Conservation (phyloP, 2,797 vertebrate genomes). For the Pelodytes ibericus region DNA sequence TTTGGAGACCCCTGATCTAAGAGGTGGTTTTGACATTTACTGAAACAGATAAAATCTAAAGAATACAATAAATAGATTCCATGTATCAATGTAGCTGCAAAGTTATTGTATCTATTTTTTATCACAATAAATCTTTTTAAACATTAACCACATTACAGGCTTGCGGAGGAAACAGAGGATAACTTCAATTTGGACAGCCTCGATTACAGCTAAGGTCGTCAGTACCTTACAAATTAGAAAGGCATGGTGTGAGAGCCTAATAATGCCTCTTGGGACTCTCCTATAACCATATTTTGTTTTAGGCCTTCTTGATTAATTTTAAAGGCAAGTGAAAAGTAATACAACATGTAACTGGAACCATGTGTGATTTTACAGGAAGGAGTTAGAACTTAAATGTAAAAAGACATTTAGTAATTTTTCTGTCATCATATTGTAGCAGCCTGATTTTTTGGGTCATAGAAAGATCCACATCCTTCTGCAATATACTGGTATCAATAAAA, state of each 20-base stretch:
- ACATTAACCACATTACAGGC: conserved; percentile 70
- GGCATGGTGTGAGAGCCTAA: conserved; percentile 77
- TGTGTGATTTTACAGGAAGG: conserved; percentile 72
- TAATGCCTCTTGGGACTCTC: conserved; percentile 75
- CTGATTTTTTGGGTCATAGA: conserved; percentile 66
- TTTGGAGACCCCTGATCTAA: too few relatives aligned
- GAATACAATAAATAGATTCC: too few relatives aligned
- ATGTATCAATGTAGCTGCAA: too few relatives aligned
- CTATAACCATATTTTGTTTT: conserved; percentile 72
- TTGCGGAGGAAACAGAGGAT: conserved; percentile 64
- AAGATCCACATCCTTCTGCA: conserved; percentile 67
- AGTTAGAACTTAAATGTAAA: conserved; percentile 73
- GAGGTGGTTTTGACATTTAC: too few relatives aligned
- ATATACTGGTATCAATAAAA: conserved; percentile 71
- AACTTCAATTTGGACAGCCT: conserved; percentile 70
- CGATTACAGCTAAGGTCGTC: conserved; percentile 67
- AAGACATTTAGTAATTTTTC: conserved; percentile 70
- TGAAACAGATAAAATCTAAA: too few relatives aligned
- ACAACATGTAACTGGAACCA: conserved; percentile 69
- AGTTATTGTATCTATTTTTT: conserved; percentile 59
- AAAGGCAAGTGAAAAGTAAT: conserved; percentile 74
- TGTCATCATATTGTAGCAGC: conserved; percentile 71
- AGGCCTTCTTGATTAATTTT: conserved; percentile 72
- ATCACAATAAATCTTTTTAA: conserved; percentile 75
- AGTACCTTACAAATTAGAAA: conserved; percentile 79